A percentile compares a stretch with the other conserved stretches of the same genome.
Conservation (phyloP, 2,113 vertebrate species). For the Calyptommatus sinebrachiatus region DNA sequence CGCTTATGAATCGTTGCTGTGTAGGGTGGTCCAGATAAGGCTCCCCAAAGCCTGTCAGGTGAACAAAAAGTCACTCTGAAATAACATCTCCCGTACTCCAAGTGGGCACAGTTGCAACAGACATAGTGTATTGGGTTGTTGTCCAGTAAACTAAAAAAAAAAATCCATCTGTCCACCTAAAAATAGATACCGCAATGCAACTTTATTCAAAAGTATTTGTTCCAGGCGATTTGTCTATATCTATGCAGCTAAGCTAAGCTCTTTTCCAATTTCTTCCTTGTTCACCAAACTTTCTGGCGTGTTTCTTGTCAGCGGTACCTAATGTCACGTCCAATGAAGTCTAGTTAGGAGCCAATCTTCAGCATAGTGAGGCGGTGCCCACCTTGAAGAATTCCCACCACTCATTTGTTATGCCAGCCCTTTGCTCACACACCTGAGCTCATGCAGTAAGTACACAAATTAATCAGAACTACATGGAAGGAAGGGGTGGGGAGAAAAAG, state of each 20-base stretch:
- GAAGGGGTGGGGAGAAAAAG: neutral
- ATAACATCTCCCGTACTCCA: neutral
- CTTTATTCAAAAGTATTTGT: neutral
- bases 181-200: neutral
- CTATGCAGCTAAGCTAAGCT: neutral
- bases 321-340: constrained; percentile 7
- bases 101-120: too few relatives aligned
- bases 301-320: neutral
- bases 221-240: neutral
- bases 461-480: neutral
- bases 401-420: neutral
- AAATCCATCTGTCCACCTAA: too few relatives aligned
- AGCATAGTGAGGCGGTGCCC: neutral
- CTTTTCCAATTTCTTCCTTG: neutral
- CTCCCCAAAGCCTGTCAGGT: too few relatives aligned
- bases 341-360: constrained; percentile 10
- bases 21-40: too few relatives aligned
- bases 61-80: neutral
- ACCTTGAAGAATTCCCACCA: neutral
- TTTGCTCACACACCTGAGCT: neutral
- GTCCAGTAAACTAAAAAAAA: neutral
- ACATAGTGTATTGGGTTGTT: neutral
- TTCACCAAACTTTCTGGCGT: neutral
- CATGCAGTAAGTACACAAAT: neutral
- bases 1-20: too few relatives aligned